These are phyloP conservation scores for Anastrepha ludens DNA, from an alignment of 1,140 invertebrate species.

Conservation along the genomic window DNA sequence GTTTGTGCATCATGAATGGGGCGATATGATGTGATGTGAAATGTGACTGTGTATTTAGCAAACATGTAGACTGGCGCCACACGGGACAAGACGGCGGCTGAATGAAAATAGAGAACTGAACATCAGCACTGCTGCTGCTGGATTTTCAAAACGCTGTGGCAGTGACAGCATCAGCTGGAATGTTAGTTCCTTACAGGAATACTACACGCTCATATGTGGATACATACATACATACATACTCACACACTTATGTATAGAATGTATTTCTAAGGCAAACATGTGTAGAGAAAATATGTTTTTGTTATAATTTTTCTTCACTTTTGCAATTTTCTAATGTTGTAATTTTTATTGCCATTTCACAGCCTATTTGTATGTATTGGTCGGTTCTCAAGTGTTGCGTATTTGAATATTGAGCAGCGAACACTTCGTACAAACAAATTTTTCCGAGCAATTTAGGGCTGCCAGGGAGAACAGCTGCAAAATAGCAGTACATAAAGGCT, in stretches of 20 bases:
- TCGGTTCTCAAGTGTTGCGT: no score
- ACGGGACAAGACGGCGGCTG: neutral
- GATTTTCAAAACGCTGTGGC: neutral
- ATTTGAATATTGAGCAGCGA: neutral
- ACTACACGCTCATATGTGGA: neutral
- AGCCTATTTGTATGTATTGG: no score
- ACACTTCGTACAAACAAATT: neutral
- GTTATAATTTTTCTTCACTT: neutral
- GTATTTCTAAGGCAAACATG: no score
- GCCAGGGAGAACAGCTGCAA: neutral
- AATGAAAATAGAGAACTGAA: neutral
- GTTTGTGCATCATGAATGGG: neutral
- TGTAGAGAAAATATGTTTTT: neutral
- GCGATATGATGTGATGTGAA: neutral
- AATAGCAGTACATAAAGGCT: neutral
- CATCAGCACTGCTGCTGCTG: neutral
- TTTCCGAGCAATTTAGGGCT: neutral
- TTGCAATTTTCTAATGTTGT: no score
- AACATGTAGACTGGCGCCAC: conserved; percentile 5
- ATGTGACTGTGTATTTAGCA: neutral
- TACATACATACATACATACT: neutral
- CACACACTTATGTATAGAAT: no score
- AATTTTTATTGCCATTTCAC: no score
- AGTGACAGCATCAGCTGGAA: neutral
- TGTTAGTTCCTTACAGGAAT: neutral